Base-by-base conservation (phyloP, 2,888 invertebrate genomes). In the Physocephala rufipes region DNA sequence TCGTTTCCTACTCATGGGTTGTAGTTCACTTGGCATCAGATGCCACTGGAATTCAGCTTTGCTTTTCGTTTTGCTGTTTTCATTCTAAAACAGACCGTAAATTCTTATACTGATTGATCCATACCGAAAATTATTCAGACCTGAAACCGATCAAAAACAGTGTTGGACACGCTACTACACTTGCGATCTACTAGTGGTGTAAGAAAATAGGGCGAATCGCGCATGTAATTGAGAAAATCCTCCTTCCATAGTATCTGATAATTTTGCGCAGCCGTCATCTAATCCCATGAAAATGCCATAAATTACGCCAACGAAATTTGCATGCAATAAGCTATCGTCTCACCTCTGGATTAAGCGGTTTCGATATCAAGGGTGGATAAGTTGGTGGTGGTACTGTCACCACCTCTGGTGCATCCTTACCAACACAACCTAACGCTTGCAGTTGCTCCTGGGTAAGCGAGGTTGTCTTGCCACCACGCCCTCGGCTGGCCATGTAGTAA, bases 191-290 rank as follows among this genome's bases (percentile, higher is more conserved):
- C 67, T 74, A 78, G 76, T 68, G 82, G 79, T 15, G 79, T 74
- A 0, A 84, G 73, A 55, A 80, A 85, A 58, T 85, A 86, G 0
- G 90, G 89, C 0, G 93, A 92, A 71, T 92, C 90, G 69, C 90
- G 89, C 86, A 92, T 89, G 77, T 89, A 90, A 75, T 91, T 92
- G 13, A 92, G 88, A 77, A 91, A 93, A 77, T 92, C 91, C 78
- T 92, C 91, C 79, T 92, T 91, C 74, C 93, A 88, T 58, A 92
- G 89, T 15, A 92, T 85, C 83, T 92, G 89, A 79, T 93, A 93
- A 77, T 91, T 91, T 26, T 90, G 88, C 45, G 92, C 89, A 9
- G 89, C 87, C 58, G 89, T 89, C 64, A 85, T 87, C 78, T 85
- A 13, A 2, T 70, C 16, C 43, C 1, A 16, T 24, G 2, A 45